phyloP scores from a whole-genome alignment of 1,140 invertebrate genomes.

The Grapholita molesta region DNA sequence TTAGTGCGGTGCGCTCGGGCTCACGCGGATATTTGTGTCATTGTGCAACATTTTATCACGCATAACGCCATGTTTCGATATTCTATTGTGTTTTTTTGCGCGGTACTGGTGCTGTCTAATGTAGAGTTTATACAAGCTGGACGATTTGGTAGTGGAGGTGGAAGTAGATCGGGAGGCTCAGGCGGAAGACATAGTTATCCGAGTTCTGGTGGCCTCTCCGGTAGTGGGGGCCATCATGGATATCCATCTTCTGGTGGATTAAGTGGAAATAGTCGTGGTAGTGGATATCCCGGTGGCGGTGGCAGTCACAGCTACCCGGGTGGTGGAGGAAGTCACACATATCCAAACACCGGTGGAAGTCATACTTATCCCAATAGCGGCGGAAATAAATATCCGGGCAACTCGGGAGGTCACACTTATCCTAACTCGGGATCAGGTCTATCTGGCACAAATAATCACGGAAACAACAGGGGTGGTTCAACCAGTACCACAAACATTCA shows the following conservation, averaged over 20 bases:
- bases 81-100: neutral
- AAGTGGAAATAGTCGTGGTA: conserved; percentile 26
- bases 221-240: conserved; percentile 36
- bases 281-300: neutral
- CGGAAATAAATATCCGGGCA: neutral
- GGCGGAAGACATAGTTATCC: conserved; percentile 42
- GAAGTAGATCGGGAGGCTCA: conserved; percentile 23
- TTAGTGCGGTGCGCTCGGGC: neutral
- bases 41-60: conserved; percentile 1
- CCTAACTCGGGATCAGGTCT: conserved; percentile 21
- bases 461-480: conserved; percentile 40
- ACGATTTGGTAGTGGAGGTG: neutral
- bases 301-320: conserved; percentile 31
- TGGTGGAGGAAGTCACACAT: conserved; percentile 18
- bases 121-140: conserved; percentile 9
- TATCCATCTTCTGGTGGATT: conserved; percentile 47
- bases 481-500: conserved; percentile 45
- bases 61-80: conserved; percentile 6
- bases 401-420: conserved; percentile 19
- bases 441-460: conserved; percentile 28
- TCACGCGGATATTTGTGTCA: neutral
- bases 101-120: conserved; percentile 1
- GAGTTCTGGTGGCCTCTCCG: conserved; percentile 43
- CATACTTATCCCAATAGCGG: conserved; percentile 32
- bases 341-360: conserved; percentile 35